A percentile compares a stretch with the other conserved stretches of the same genome.
Evolutionary conservation across 2,888 invertebrate genomes (phyloP).

Genomic region (Metalampra italica): DNA sequence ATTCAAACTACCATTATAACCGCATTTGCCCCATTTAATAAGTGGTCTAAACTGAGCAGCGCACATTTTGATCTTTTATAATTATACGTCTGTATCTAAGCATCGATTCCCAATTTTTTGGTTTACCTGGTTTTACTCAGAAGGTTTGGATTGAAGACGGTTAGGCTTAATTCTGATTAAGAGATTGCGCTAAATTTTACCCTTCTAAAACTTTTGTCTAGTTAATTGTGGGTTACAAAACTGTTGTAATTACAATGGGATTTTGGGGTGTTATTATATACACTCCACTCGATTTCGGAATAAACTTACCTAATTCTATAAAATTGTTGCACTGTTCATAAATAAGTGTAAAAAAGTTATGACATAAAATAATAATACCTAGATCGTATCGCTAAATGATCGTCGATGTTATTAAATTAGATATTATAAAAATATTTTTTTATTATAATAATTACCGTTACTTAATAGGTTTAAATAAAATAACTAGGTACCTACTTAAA

Average conservation of each 20-base stretch:
- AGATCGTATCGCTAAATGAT: too few species aligned
- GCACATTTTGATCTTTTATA: slow-evolving; percentile 67
- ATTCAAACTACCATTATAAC: slow-evolving; percentile 70
- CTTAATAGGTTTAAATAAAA: too few species aligned
- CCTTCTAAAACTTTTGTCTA: slow-evolving; percentile 38
- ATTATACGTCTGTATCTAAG: slow-evolving; percentile 63
- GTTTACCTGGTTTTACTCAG: slow-evolving; percentile 56
- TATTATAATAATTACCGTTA: too few species aligned
- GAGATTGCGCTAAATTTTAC: slow-evolving; percentile 46
- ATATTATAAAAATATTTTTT: too few species aligned
- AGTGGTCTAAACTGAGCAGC: slow-evolving; percentile 49
- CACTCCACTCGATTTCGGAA: slow-evolving; percentile 8
- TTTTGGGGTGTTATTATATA: slow-evolving; percentile 5
- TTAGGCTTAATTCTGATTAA: slow-evolving; percentile 36
- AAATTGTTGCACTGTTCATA: too few species aligned
- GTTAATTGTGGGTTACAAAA: slow-evolving; percentile 41
- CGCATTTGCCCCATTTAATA: slow-evolving; percentile 73
- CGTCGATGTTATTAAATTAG: too few species aligned
- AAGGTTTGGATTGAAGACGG: slow-evolving; percentile 33
- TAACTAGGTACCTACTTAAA: too few species aligned
- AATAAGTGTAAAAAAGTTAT: too few species aligned
- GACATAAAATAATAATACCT: too few species aligned
- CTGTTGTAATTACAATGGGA: slow-evolving; percentile 8
- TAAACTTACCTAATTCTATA: too few species aligned
- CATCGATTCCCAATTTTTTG: slow-evolving; percentile 56